Conservation (phyloP, 2,888 invertebrate species). For the Hydrotaea cyrtoneurina region DNA sequence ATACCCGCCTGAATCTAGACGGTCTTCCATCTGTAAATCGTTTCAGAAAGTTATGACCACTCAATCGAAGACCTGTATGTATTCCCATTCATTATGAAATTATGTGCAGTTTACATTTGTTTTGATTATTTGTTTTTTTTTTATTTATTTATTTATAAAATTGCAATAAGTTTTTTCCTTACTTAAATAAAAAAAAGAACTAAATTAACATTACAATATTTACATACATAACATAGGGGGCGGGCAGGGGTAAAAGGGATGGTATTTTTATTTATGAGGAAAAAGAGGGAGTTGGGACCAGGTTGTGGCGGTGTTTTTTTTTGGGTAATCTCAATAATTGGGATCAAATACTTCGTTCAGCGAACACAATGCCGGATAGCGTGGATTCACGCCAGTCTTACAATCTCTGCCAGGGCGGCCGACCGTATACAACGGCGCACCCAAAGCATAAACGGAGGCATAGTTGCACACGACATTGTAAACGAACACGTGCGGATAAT, state of each 20-base stretch:
- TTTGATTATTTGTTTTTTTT: too few relatives aligned
- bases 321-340: slow-evolving; percentile 73
- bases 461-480: slow-evolving; percentile 80
- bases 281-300: too few relatives aligned
- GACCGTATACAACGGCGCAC: slow-evolving; percentile 75
- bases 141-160: too few relatives aligned
- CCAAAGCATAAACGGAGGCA: slow-evolving; percentile 78
- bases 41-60: too few relatives aligned
- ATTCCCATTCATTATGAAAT: too few relatives aligned
- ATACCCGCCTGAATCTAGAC: too few relatives aligned
- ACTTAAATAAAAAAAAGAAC: slow-evolving; percentile 8
- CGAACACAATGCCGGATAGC: slow-evolving; percentile 79
- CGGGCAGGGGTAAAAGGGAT: background rate
- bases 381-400: slow-evolving; percentile 75
- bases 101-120: too few relatives aligned
- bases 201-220: slow-evolving; percentile 44
- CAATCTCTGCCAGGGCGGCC: slow-evolving; percentile 76
- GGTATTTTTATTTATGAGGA: background rate
- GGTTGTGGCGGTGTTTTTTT: background rate
- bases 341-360: slow-evolving; percentile 76
- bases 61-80: too few relatives aligned
- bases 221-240: background rate
- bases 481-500: slow-evolving; percentile 74
- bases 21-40: too few relatives aligned
- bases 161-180: background rate